Evolutionary conservation across 1,140 invertebrate genomes (phyloP), one percentile per base, ranked within the genome.

Genomic region (Trichomalopsis sarcophagae): DNA sequence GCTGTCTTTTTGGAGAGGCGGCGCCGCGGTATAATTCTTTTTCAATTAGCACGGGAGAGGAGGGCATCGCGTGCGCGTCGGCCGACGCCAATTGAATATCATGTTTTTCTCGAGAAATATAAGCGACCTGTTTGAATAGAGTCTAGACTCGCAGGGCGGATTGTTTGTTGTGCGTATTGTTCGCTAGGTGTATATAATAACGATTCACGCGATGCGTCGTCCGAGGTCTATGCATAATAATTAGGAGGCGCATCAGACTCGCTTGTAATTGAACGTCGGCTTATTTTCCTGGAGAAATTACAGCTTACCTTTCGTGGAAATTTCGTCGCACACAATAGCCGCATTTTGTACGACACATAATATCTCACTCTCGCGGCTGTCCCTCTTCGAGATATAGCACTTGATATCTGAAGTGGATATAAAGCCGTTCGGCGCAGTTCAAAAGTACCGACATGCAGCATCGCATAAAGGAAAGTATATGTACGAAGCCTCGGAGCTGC

Each of bases 351-450:
- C 40, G 7, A 44, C 40, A 44, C 4, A 44, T 10, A 44, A 44
- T 17, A 66, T 66, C 68, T 71, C 68, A 36, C 33, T 36, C 33
- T 36, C 23, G 11, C 21, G 11, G 11, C 27, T 11, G 11, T 66
- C 50, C 23, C 30, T 66, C 76, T 27, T n/a, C 21, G 55, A 62
- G 33, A 36, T 36, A 36, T 36, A 36, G 23, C 23, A 55, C 33
- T 62, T 11, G 76, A 30, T 79, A 17, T 68, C 55, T 78, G 47
- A 78, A 78, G 50, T 33, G 50, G 76, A 78, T 62, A 55, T 78
- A 78, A 78, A 23, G 27, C 55, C 30, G n/a, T 23, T 62, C 50
- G 76, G 23, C 11, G n/a, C 47, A 62, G 76, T 68, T 80, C 62
- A 80, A 80, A 80, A 80, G 77, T 68, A 33, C 30, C 55, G 77